Conservation (phyloP, 2,888 invertebrate genomes). For the Papilio gigon region DNA sequence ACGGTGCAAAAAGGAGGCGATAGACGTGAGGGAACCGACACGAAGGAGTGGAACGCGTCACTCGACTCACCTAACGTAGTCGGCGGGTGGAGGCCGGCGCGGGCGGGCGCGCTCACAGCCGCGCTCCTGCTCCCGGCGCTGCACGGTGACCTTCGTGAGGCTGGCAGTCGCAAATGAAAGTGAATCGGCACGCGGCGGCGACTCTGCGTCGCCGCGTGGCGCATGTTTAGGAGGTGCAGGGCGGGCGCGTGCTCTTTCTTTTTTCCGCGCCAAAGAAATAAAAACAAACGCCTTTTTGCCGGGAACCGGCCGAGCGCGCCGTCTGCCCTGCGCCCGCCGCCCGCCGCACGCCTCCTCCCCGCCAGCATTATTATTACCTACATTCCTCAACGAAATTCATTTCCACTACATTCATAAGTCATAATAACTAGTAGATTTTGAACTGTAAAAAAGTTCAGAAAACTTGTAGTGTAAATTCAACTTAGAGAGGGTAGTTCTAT, state of each 20-base stretch:
- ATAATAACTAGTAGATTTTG: not conserved
- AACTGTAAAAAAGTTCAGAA: conserved; percentile 42
- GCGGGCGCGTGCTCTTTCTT: conserved; percentile 77
- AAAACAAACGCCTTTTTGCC: conserved; percentile 81
- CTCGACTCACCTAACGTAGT: conserved; percentile 71
- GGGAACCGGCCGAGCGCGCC: conserved; percentile 65
- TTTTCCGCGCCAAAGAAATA: conserved; percentile 80
- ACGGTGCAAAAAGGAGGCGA: conserved; percentile 71
- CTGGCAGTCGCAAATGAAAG: conserved; percentile 82
- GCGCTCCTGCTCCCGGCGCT: conserved; percentile 62
- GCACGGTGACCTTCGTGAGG: conserved; percentile 81
- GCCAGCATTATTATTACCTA: conserved; percentile 42
- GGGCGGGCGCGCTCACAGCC: conserved; percentile 68
- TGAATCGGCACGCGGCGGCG: conserved; percentile 80
- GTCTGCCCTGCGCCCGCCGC: conserved; percentile 42
- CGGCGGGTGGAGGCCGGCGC: conserved; percentile 76
- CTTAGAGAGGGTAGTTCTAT: conserved; percentile 61
- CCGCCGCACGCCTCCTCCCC: conserved; percentile 45
- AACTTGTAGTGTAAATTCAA: conserved; percentile 28
- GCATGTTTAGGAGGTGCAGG: conserved; percentile 83
- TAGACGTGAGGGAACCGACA: conserved; percentile 69
- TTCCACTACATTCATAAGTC: not conserved
- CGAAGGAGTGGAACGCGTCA: conserved; percentile 68
- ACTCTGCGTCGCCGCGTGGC: conserved; percentile 83
- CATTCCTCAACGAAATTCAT: conserved; percentile 4